phyloP scores from a whole-genome alignment of 1,140 invertebrate genomes.

The Homalodisca vitripennis region DNA sequence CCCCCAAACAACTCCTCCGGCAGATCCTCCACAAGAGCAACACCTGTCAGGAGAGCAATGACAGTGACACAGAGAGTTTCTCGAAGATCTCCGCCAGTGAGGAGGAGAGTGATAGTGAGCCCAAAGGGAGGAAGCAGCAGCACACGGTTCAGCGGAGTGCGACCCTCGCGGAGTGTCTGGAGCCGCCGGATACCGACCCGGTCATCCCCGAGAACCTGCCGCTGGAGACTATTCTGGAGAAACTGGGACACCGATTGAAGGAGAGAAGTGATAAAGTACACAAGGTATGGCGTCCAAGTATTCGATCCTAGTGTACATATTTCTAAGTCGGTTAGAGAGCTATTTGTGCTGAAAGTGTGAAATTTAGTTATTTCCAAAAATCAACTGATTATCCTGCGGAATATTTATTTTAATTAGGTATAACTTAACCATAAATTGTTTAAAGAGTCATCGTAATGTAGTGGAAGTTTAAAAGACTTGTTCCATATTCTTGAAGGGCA shows the following conservation, averaged over 20 bases:
- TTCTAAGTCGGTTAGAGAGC: no score
- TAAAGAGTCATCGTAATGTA: no score
- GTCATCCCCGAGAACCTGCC: constrained; percentile 29
- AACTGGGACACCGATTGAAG: constrained; percentile 54
- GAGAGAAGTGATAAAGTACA: constrained; percentile 58
- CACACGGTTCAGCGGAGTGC: background rate
- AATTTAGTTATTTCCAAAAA: no score
- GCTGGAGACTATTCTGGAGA: constrained; percentile 51
- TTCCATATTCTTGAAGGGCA: no score
- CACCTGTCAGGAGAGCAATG: constrained; percentile 24
- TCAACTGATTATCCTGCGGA: no score
- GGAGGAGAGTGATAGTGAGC: constrained; percentile 32
- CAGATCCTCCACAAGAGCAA: constrained; percentile 23
- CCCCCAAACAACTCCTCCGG: constrained; percentile 10
- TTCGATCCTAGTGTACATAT: no score
- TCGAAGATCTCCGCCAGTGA: constrained; percentile 3
- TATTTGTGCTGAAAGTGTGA: no score
- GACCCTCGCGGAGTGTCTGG: constrained; percentile 20
- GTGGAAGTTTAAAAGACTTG: no score
- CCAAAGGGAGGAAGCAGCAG: constrained; percentile 39
- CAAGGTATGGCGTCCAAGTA: constrained; percentile 54
- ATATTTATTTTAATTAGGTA: no score
- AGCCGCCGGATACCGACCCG: constrained; percentile 41
- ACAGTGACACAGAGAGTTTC: constrained; percentile 26
- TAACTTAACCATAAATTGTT: no score